phyloP scores from a whole-genome alignment of 2,888 invertebrate genomes.

The Drosophila nr. fundita region DNA sequence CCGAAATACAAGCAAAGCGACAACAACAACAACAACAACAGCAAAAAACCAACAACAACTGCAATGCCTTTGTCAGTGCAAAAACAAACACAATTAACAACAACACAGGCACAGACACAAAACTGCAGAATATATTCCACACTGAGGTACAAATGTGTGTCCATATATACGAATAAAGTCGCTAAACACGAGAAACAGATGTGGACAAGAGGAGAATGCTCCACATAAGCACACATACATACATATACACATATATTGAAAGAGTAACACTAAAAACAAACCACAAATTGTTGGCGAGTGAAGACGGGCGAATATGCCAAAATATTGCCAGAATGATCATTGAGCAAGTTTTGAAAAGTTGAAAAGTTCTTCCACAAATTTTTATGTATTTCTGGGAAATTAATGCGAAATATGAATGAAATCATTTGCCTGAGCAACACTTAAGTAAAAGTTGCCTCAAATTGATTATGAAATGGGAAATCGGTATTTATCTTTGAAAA shows the following conservation, averaged over 20 bases:
- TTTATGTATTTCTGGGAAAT: constrained; percentile 1
- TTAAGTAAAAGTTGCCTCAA: neutral
- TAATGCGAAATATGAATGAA: neutral
- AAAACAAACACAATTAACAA: constrained; percentile 60
- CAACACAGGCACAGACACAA: constrained; percentile 15
- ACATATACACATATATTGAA: constrained; percentile 11
- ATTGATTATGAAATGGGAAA: neutral
- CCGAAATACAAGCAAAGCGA: constrained; percentile 3
- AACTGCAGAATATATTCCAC: constrained; percentile 32
- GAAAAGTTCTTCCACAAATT: too few species aligned
- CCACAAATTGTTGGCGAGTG: neutral
- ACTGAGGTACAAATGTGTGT: neutral
- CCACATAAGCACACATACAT: constrained; percentile 3
- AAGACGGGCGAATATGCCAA: neutral
- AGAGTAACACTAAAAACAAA: constrained; percentile 18
- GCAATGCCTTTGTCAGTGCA: constrained; percentile 41
- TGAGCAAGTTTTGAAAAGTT: constrained; percentile 1
- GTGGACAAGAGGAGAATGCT: neutral
- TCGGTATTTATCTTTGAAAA: neutral
- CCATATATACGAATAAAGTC: constrained; percentile 15
- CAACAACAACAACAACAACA: neutral
- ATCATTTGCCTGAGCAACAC: neutral
- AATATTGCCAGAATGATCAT: neutral
- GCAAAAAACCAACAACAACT: constrained; percentile 36
- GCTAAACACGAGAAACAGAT: constrained; percentile 33